Percentiles rank a stretch among this genome's conserved stretches.
phyloP scores from a whole-genome alignment of 1,140 invertebrate genomes.

The Hycleus phaleratus region DNA sequence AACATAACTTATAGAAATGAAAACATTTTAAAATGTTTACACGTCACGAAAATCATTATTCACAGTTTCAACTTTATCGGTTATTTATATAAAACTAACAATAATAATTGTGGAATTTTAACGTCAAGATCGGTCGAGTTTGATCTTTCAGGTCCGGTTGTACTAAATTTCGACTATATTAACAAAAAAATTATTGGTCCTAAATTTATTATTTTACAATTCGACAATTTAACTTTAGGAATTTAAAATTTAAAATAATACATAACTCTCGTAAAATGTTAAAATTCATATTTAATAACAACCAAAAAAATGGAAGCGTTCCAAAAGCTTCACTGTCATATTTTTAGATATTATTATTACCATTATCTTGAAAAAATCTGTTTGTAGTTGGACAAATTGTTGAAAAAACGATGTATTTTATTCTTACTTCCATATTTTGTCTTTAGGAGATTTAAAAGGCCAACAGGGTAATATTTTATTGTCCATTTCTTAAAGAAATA shows the following conservation, averaged over 20 bases:
- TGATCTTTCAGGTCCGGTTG: too few relatives aligned
- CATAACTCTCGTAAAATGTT: not conserved
- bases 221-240: too few relatives aligned
- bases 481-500: too few relatives aligned
- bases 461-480: too few relatives aligned
- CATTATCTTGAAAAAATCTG: constrained; percentile 2
- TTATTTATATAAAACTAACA: constrained; percentile 2
- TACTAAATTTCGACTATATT: too few relatives aligned
- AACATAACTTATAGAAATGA: constrained; percentile 1
- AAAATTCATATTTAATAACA: constrained; percentile 3
- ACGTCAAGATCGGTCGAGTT: too few relatives aligned
- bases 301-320: constrained; percentile 5
- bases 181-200: too few relatives aligned
- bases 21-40: constrained; percentile 11
- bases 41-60: not conserved
- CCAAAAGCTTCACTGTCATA: constrained; percentile 2
- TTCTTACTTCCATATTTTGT: not conserved
- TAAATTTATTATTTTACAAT: too few relatives aligned
- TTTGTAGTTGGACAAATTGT: constrained; percentile 2
- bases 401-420: not conserved
- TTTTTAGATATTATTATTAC: constrained; percentile 9
- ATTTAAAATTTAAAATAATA: too few relatives aligned
- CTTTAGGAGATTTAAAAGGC: too few relatives aligned
- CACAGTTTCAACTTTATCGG: constrained; percentile 1
- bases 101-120: constrained; percentile 1